Base-by-base conservation (phyloP, 2,113 vertebrate species). In the Gadus chalcogrammus region DNA sequence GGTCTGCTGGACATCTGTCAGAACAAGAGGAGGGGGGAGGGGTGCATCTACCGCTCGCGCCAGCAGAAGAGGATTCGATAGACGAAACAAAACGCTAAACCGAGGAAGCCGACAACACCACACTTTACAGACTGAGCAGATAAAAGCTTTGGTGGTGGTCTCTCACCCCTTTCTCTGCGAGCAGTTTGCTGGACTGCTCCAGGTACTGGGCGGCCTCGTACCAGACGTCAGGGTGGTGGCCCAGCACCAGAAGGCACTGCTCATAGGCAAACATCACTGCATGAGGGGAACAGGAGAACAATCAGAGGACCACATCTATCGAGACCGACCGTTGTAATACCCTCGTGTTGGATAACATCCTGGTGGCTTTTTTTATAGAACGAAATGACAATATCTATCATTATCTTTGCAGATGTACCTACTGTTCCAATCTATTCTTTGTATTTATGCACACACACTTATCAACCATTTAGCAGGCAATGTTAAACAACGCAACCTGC, bases 251-350 rank as follows among this genome's bases (percentile, higher is more conserved):
- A 27, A 99, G 93, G 88, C 97, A 99, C 89, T 99, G 97, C 90
- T 99, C 97, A 48, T 97, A 99, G 75, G 97, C 96, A 92, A 99
- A 99, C 97, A 99, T 99, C 74, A 99, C 97, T 99, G 90, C 65
- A 89, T 72, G 61, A 78, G 59, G 80, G 24, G 69, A 88, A 86
- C 90, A 16, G 7, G 15, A 27, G 48, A 28, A 55, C 31, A n/a
- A 38, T 35, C 63, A 64, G 28, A 16, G 27, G 27, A 16, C 27
- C 17, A 58, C 55, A 58, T 16, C 12, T 9, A 48, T 48, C 15
- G n/a, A 58, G 5, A 16, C 16, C n/a, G 9, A 48, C 42, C 11
- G 12, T 48, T 9, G 42, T 2, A 48, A 48, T 9, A 48, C 42
- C 42, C 42, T 48, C 42, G 12, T 48, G 9, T 48, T 12, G 42